Percentiles rank a stretch among this genome's conserved stretches.
phyloP scores from a whole-genome alignment of 35 echinoderm and acorn worm genomes.

The Ophiothrix spiculata region DNA sequence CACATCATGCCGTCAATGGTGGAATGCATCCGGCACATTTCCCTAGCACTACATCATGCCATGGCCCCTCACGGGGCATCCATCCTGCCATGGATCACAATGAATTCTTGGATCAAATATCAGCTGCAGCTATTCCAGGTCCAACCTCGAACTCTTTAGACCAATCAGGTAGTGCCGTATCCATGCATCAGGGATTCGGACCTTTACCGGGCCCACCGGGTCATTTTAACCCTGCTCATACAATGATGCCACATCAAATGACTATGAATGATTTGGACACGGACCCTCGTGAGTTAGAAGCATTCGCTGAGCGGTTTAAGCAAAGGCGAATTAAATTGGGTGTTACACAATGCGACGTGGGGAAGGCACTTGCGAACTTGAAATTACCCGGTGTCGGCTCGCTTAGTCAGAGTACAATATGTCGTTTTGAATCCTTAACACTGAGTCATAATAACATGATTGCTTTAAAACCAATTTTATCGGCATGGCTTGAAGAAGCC shows the following conservation, averaged over 20 bases:
- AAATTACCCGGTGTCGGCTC: constrained; percentile 97
- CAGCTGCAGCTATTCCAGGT: constrained; percentile 50
- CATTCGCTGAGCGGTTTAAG: constrained; percentile 94
- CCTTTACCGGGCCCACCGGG: constrained; percentile 67
- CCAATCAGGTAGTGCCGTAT: constrained; percentile 40
- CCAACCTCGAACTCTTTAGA: constrained; percentile 43
- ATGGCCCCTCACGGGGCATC: constrained; percentile 49
- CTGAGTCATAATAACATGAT: constrained; percentile 99
- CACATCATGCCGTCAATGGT: constrained; percentile 88
- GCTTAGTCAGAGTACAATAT: constrained; percentile 97
- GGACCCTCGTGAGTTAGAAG: constrained; percentile 94
- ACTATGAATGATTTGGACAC: constrained; percentile 97
- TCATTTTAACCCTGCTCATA: constrained; percentile 78
- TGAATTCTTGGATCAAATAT: constrained; percentile 88
- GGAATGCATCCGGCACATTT: constrained; percentile 88
- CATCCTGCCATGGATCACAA: constrained; percentile 87
- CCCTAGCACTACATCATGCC: constrained; percentile 46
- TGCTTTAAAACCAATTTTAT: constrained; percentile 93
- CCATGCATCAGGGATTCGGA: constrained; percentile 71
- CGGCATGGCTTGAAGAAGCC: constrained; percentile 92
- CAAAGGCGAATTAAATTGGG: constrained; percentile 95
- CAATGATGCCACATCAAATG: constrained; percentile 89
- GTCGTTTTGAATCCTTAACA: constrained; percentile 93
- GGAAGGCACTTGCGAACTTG: constrained; percentile 83
- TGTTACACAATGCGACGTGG: constrained; percentile 95